Percentiles rank a stretch among this genome's conserved stretches.
Evolutionary conservation across 2,888 invertebrate genomes (phyloP).

Genomic region (Chesias legatella): DNA sequence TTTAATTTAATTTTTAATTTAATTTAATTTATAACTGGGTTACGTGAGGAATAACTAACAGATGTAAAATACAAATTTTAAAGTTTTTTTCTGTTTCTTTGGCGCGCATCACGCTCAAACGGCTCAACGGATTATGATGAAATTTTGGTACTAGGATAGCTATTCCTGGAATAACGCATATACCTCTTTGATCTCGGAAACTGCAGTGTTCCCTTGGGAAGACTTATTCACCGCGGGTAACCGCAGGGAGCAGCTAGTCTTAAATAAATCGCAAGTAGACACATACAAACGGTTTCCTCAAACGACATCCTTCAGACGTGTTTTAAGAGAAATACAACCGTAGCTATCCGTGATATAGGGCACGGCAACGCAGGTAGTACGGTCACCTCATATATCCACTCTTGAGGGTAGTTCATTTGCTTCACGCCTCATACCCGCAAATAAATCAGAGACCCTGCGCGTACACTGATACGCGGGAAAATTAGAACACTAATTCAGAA

Average conservation of each 20-base stretch:
- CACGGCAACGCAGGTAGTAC: conserved; percentile 43
- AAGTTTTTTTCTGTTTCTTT: too few relatives aligned
- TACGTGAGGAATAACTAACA: too few relatives aligned
- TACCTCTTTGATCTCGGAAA: too few relatives aligned
- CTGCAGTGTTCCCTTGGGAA: too few relatives aligned
- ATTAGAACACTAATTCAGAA: conserved; percentile 49
- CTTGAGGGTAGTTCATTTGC: conserved; percentile 69
- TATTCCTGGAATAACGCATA: too few relatives aligned
- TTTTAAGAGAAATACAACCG: conserved; percentile 20
- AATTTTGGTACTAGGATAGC: too few relatives aligned
- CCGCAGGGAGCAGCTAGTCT: background rate
- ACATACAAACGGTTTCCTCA: conserved; percentile 8
- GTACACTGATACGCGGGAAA: conserved; percentile 52
- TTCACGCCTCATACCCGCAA: conserved; percentile 77
- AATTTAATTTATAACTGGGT: too few relatives aligned
- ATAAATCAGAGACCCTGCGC: conserved; percentile 69
- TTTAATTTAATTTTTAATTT: too few relatives aligned
- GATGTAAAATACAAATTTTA: too few relatives aligned
- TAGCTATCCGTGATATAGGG: conserved; percentile 37
- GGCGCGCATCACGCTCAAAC: too few relatives aligned
- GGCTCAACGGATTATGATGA: too few relatives aligned
- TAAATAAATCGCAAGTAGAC: conserved; percentile 2
- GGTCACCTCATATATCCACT: conserved; percentile 67
- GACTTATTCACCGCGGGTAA: too few relatives aligned
- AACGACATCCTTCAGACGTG: conserved; percentile 9